phyloP scores from a whole-genome alignment of 2,797 vertebrate genomes.

The Tympanoctomys barrerae region DNA sequence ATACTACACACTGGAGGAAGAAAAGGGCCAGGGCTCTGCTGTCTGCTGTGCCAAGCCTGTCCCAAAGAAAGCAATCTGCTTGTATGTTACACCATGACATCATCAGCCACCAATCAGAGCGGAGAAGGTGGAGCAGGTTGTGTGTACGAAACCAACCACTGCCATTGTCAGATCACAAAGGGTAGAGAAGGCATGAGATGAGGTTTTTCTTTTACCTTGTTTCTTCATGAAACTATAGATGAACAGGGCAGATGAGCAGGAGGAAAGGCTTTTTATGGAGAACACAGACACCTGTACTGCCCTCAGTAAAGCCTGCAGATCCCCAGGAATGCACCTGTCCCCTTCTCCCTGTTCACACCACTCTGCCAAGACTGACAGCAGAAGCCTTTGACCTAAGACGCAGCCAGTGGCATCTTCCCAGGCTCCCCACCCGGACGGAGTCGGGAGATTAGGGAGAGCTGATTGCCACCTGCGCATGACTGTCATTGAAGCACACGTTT shows the following conservation, averaged over 20 bases:
- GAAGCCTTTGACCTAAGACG: slow-evolving; percentile 36
- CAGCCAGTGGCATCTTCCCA: slow-evolving; percentile 1
- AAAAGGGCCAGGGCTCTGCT: not conserved
- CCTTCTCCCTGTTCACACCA: not conserved
- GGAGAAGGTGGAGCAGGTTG: slow-evolving; percentile 44
- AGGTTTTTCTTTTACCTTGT: not conserved
- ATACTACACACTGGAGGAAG: not conserved
- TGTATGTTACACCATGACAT: slow-evolving; percentile 62
- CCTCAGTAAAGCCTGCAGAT: not conserved
- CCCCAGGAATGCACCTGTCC: not conserved
- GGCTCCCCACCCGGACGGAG: not conserved
- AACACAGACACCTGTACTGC: not conserved
- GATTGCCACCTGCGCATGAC: not conserved
- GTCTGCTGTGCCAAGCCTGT: slow-evolving; percentile 15
- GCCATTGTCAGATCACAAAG: not conserved
- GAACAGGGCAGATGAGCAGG: not conserved
- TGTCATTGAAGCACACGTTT: rapidly evolving
- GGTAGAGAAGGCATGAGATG: not conserved
- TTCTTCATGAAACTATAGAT: not conserved
- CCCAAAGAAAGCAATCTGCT: slow-evolving; percentile 35
- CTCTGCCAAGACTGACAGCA: not conserved
- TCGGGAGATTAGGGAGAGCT: not conserved
- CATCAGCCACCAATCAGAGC: slow-evolving; percentile 57
- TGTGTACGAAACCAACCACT: not conserved
- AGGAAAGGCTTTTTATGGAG: not conserved